These are phyloP conservation scores for Dryoscopus gambensis DNA, from an alignment of 2,113 vertebrate genomes.

Conservation along the genomic window DNA sequence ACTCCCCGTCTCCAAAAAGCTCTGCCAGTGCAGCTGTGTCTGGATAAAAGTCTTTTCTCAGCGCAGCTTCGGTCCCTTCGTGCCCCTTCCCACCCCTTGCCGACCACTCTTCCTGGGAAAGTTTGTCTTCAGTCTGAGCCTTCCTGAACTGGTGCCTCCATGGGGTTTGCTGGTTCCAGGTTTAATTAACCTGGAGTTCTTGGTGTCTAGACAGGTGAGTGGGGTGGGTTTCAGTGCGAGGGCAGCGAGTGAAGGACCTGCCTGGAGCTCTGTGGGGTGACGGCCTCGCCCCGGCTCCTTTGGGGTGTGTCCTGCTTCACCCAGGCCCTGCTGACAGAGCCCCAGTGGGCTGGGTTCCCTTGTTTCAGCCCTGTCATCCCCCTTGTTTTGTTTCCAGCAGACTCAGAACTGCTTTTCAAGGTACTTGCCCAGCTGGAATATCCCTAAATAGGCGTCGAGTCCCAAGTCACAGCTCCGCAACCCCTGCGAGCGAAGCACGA, in stretches of 20 bases:
- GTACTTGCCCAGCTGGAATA: constrained; percentile 24
- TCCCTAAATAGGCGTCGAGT: background rate
- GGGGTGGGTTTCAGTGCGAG: background rate
- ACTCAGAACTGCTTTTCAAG: constrained; percentile 17
- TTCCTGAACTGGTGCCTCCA: background rate
- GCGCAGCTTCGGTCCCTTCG: accelerated
- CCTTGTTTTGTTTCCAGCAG: background rate
- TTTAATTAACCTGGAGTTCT: background rate
- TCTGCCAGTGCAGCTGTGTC: background rate
- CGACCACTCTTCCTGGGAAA: background rate
- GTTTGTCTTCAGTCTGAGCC: background rate
- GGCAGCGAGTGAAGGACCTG: background rate
- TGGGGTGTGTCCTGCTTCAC: background rate
- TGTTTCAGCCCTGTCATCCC: background rate
- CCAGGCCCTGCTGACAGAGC: background rate
- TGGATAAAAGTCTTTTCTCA: background rate
- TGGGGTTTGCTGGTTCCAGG: background rate
- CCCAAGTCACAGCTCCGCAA: background rate
- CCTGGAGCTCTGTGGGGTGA: background rate
- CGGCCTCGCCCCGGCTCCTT: accelerated
- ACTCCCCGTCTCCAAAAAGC: background rate
- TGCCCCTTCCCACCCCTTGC: background rate
- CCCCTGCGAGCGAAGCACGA: background rate
- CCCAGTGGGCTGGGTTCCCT: background rate
- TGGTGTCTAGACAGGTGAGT: background rate